Base-by-base conservation (phyloP, 2,113 vertebrate genomes). In the Cyanocitta stelleri region DNA sequence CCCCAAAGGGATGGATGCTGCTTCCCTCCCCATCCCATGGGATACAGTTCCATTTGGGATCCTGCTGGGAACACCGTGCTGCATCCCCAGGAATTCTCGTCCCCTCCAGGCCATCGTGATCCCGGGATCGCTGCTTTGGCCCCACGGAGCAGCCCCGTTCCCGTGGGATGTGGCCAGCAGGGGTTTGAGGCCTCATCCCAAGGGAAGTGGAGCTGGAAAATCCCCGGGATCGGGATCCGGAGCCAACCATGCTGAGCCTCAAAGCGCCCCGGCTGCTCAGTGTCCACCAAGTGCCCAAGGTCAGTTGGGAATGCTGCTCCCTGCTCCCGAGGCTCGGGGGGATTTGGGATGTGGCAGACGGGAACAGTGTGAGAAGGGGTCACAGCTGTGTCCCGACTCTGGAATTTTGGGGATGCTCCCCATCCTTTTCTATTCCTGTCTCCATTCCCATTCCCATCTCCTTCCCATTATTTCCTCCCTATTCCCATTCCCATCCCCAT, bases 201-300 rank as follows among this genome's bases (percentile, higher is more conserved):
- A n/a, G 48, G 54, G 82, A 64, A 62, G 15, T 26, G 0, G 16
- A 56, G 29, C 51, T 1, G 3, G 17, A 29, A 8, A 58, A 2
- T 4, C 76, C 71, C 56, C 10, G 1, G n/a, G 58, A 59, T 59
- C 9, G 1, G 11, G 55, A 76, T 58, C 39, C 0, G 2, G 49
- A 37, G 39, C 55, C 0, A 6, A 26, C 20, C 85, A 99, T 99
- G 99, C 97, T 99, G 90, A 98, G 98, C 96, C 95, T 98, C 93
- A 98, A 97, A 81, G 52, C 99, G 7, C 99, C 98, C 35, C 98
- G 96, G 64, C 97, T 99, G 93, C 98, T 99, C 94, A 98, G 90
- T 76, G 98, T 98, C 75, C 95, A 99, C 77, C 98, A 99, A 91
- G 98, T 99, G 61, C 99, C 99, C 33, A 98, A 98, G 98, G 99